phyloP scores from a whole-genome alignment of 2,888 invertebrate genomes.

The Eupithecia dodoneata region DNA sequence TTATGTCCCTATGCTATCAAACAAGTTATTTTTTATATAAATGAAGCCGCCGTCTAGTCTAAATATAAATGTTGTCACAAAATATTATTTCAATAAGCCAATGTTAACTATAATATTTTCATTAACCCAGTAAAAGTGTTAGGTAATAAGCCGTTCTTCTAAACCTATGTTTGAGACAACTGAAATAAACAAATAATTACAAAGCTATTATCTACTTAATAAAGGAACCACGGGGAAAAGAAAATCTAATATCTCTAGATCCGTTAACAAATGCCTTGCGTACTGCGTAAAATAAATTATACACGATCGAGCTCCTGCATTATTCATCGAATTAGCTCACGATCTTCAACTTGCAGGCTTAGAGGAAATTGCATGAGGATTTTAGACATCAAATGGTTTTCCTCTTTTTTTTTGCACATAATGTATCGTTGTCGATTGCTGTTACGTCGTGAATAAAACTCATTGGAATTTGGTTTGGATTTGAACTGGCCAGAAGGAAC shows the following conservation, averaged over 20 bases:
- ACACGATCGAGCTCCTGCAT: slow-evolving; percentile 29
- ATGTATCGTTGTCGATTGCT: background rate
- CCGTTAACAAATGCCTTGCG: slow-evolving; percentile 23
- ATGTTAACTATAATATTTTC: background rate
- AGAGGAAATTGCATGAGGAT: slow-evolving; percentile 28
- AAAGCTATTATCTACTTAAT: background rate
- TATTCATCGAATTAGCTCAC: slow-evolving; percentile 32
- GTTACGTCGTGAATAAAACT: background rate
- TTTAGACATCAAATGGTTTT: slow-evolving; percentile 13
- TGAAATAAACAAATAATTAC: background rate
- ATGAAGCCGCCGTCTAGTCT: background rate
- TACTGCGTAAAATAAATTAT: slow-evolving; percentile 31
- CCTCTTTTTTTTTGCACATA: background rate
- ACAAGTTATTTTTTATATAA: slow-evolving; percentile 12
- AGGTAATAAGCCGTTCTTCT: background rate
- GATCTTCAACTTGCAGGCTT: slow-evolving; percentile 27
- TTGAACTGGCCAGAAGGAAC: background rate
- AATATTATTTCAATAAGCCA: background rate
- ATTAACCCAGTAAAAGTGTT: background rate
- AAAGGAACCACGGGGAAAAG: background rate
- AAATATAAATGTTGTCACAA: background rate
- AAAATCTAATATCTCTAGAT: slow-evolving; percentile 27
- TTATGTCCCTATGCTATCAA: slow-evolving; percentile 14
- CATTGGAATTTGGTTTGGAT: background rate
- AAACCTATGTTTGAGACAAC: background rate